These are phyloP conservation scores for Galerucella pusilla DNA, from an alignment of 2,888 invertebrate species.

Conservation along the genomic window DNA sequence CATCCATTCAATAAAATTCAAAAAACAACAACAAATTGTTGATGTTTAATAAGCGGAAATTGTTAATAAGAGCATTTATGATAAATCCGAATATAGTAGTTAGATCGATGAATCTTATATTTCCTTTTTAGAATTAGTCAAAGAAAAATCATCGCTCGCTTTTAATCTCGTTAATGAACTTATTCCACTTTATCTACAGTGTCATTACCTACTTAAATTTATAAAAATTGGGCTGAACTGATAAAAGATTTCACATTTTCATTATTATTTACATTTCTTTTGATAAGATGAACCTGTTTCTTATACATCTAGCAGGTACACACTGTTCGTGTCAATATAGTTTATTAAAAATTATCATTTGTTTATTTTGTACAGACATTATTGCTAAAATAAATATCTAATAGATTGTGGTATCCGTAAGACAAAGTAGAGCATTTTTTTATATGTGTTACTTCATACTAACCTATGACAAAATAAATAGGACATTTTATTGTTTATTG, in stretches of 20 bases:
- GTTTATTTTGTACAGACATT: conserved; percentile 2
- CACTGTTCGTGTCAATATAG: neutral
- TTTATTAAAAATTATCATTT: conserved; percentile 6
- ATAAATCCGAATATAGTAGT: conserved; percentile 25
- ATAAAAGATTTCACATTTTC: neutral
- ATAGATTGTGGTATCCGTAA: neutral
- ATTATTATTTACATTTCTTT: neutral
- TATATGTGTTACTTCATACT: neutral
- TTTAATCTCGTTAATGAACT: neutral
- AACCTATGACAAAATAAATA: neutral
- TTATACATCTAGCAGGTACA: neutral
- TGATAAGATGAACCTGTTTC: conserved; percentile 2
- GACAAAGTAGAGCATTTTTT: neutral
- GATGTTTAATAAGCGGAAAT: conserved; percentile 32
- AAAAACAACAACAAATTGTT: conserved; percentile 11
- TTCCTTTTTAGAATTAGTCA: neutral
- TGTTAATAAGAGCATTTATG: conserved; percentile 32
- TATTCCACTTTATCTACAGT: neutral
- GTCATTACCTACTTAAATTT: neutral
- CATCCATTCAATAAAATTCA: neutral
- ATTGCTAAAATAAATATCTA: conserved; percentile 4
- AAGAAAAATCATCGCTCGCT: neutral
- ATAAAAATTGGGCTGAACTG: conserved; percentile 1
- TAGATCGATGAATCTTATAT: neutral
- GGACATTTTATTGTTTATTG: neutral